Evolutionary conservation across 1,140 invertebrate genomes (phyloP).

Genomic region (Hyles euphorbiae): DNA sequence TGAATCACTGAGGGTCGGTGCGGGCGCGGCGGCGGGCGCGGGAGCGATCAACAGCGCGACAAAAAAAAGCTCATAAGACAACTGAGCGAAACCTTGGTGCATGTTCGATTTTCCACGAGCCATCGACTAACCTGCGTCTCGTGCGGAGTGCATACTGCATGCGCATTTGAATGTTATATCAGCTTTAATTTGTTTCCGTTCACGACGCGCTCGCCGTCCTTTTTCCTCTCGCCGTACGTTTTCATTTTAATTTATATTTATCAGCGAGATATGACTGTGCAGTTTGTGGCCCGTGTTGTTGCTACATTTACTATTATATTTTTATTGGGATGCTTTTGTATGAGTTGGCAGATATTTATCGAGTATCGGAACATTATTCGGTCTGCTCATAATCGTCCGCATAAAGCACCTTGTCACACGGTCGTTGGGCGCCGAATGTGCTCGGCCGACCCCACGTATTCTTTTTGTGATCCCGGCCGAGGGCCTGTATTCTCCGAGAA

Average conservation of each 20-base stretch:
- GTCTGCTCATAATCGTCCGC: conserved; percentile 70
- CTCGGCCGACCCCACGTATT: conserved; percentile 50
- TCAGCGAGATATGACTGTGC: conserved; percentile 66
- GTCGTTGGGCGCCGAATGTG: conserved; percentile 67
- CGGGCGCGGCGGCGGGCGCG: conserved; percentile 1
- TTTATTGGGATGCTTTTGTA: conserved; percentile 59
- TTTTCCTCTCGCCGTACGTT: conserved; percentile 40
- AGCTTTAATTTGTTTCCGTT: conserved; percentile 47
- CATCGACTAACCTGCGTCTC: conserved; percentile 15
- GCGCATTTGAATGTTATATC: conserved; percentile 36
- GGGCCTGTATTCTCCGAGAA: conserved; percentile 66
- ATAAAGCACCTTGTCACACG: conserved; percentile 75
- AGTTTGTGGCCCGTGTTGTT: conserved; percentile 67
- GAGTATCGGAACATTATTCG: conserved; percentile 73
- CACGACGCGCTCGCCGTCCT: conserved; percentile 27
- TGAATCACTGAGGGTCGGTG: conserved; percentile 23
- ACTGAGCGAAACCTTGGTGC: conserved; percentile 9
- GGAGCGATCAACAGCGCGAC: conserved; percentile 12
- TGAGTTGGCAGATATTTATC: conserved; percentile 73
- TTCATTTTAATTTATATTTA: conserved; percentile 65
- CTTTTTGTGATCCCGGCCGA: conserved; percentile 66
- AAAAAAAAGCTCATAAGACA: conserved; percentile 22
- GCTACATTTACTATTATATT: conserved; percentile 67
- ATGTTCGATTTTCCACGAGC: conserved; percentile 30
- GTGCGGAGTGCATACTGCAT: conserved; percentile 7